Base-by-base conservation (phyloP, 2,888 invertebrate genomes). In the Cosmia trapezina region DNA sequence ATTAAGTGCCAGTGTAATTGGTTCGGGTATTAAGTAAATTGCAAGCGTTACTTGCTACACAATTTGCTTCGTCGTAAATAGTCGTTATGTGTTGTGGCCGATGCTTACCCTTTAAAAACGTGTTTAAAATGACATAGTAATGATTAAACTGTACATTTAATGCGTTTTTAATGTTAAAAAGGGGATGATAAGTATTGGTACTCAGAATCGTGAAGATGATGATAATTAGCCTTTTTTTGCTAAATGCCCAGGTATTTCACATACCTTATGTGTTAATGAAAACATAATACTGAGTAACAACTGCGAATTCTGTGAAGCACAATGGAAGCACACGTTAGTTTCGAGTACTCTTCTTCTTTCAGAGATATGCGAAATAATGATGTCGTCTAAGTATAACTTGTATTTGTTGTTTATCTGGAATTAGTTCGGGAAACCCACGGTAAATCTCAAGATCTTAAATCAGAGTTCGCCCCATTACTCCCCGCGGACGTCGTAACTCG, bases 1-100 rank as follows among this genome's bases (percentile, higher is more conserved):
- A 85, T 85, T 81, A 85, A 80, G 85, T 83, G 78, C 77, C 70
- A 72, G 65, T 64, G 56, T 85, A 83, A 85, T 79, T 83, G 74
- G 73, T 74, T 63, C 41, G 60, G 37, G 57, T 76, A 83, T 81
- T 71, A 83, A 83, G 66, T 64, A 70, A 85, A 85, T 84, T 79
- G 68, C 79, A 71, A 81, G 78, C 61, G 76, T 85, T 76, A 73
- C 63, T 74, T 75, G 81, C 70, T 70, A 56, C 75, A 65, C 73
- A 80, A 82, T 82, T 82, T 65, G 69, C 66, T 61, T 64, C 66
- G 53, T 45, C 22, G 57, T 72, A 62, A n/a, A n/a, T n/a, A n/a
- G n/a, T n/a, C n/a, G n/a, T n/a, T n/a, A 80, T 64, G 70, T 33
- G 59, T 64, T 66, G 54, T 53, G 63, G 37, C 54, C 53, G 43